Evolutionary conservation across 2,797 vertebrate species (phyloP).

Genomic region (Spondyliosoma cantharus): DNA sequence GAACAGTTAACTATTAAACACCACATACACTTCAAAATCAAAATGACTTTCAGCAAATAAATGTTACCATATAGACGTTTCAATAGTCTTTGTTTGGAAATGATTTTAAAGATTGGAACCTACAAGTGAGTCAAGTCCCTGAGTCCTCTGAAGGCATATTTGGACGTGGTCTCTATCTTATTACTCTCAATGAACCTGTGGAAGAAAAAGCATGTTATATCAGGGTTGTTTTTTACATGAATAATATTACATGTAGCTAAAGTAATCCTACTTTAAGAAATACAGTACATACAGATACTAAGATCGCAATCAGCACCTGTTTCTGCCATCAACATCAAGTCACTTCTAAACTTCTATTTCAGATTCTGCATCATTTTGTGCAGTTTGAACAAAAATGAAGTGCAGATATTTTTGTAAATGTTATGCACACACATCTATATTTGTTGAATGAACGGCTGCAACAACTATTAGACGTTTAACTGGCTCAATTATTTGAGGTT

Average conservation of each 20-base stretch:
- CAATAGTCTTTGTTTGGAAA: conserved; percentile 19
- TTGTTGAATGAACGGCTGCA: too few species aligned
- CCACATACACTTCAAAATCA: background rate
- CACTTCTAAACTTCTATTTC: background rate
- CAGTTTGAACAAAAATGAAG: background rate
- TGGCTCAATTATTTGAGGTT: background rate
- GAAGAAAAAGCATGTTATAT: background rate
- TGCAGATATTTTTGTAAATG: background rate
- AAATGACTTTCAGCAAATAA: background rate
- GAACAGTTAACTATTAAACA: background rate
- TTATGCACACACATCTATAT: too few species aligned
- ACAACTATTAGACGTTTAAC: background rate
- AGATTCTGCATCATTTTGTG: background rate
- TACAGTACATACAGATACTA: background rate
- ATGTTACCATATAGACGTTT: conserved; percentile 1
- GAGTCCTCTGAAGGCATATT: conserved; percentile 95
- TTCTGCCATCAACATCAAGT: background rate
- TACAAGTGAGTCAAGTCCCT: conserved; percentile 98
- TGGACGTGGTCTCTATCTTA: conserved; percentile 94
- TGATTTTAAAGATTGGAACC: conserved; percentile 72
- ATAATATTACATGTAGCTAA: background rate
- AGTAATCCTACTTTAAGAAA: background rate
- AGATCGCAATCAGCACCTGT: background rate
- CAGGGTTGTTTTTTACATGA: background rate
- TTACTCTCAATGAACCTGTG: conserved; percentile 97